These are phyloP conservation scores for Cistogaster globosa DNA, from an alignment of 2,888 invertebrate genomes.

Conservation along the genomic window DNA sequence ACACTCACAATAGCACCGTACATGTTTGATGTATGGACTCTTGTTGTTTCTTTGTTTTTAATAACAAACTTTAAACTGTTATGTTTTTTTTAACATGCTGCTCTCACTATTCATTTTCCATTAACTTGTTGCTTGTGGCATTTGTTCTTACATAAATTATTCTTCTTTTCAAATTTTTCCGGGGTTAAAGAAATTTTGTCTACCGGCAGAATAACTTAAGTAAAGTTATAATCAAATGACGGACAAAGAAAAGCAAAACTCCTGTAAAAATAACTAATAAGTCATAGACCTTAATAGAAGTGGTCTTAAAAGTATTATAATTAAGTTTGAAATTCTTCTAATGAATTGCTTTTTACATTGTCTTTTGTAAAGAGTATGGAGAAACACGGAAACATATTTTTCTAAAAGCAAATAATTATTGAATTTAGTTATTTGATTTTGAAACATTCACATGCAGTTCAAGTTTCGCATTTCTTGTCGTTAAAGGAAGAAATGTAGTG, in stretches of 20 bases:
- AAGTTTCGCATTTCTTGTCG: too few relatives aligned
- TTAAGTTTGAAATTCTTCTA: conserved; percentile 27
- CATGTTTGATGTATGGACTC: conserved; percentile 34
- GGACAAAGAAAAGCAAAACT: too few relatives aligned
- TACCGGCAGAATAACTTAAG: too few relatives aligned
- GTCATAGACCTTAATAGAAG: neutral
- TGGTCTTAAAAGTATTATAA: neutral
- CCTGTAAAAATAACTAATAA: conserved; percentile 5
- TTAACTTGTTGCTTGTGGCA: neutral
- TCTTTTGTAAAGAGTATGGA: too few relatives aligned
- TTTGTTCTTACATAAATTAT: neutral
- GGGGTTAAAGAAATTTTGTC: neutral
- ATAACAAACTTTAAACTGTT: neutral
- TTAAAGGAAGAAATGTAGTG: too few relatives aligned
- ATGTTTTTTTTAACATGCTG: neutral
- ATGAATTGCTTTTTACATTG: neutral
- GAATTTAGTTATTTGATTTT: too few relatives aligned
- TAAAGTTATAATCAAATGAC: too few relatives aligned
- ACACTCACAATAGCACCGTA: neutral
- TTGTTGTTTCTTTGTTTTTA: conserved; percentile 37
- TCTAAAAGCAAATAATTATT: too few relatives aligned
- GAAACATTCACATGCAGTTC: too few relatives aligned
- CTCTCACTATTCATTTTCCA: too few relatives aligned
- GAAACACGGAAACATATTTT: too few relatives aligned
- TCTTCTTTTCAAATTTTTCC: neutral